Base-by-base conservation (phyloP, 2,797 vertebrate genomes). In the Avahi laniger region DNA sequence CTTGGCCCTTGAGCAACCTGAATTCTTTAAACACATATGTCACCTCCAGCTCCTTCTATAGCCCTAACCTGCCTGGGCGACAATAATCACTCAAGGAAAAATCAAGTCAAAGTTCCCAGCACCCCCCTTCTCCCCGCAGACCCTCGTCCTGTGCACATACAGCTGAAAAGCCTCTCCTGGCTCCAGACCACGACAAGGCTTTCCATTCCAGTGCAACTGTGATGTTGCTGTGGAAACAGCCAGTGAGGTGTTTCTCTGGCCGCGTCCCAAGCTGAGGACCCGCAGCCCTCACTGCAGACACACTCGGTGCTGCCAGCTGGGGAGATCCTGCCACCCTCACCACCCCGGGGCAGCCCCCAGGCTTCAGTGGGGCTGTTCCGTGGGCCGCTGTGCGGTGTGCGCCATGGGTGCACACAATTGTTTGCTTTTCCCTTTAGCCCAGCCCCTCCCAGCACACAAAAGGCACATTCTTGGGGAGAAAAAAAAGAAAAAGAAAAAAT, bases 401-500 rank as follows among this genome's bases (percentile, higher is more conserved):
- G 18, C n/a, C 3, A 9, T 57, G 54, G 1, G 63, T 57, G 9
- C 33, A n/a, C 82, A 88, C 1, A 0, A 26, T 93, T 92, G 88
- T 96, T 95, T 94, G 93, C 73, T 92, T 98, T 97, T 65, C 79
- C 80, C 89, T 85, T 90, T 96, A 70, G 50, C 86, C 82, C 80
- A 67, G 11, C 95, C 69, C 97, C 92, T 98, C 92, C 86, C 26
- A 30, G 59, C 94, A 97, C 94, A 98, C 97, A 97, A 97, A 98
- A 98, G 95, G 75, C 96, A 98, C 97, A 96, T 98, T 98, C 97
- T 98, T 98, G 93, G 2, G 35, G 8, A 5, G 0, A 6, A 69
- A 65, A 52, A 91, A 22, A 26, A 54, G 86, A 92, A 54, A 87
- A 84, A 63, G 41, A 96, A 95, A 96, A 96, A 97, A 97, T 92